Base-by-base conservation (phyloP, 2,888 invertebrate genomes). In the Lycaena phlaeas region DNA sequence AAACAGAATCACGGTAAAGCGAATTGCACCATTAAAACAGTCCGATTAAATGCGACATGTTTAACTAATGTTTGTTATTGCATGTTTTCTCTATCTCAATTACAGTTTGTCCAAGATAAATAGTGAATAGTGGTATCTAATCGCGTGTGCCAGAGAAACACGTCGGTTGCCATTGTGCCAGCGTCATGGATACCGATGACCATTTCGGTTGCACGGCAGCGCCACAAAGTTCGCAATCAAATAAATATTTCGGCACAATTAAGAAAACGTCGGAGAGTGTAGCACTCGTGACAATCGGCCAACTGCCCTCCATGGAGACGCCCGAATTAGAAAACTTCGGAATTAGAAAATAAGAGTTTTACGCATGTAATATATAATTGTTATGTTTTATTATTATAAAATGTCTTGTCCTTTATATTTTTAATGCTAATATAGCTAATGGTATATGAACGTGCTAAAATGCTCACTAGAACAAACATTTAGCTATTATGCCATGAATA, bases 231-330 rank as follows among this genome's bases (percentile, higher is more conserved):
- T 72, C 58, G 79, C 82, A 82, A 84, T 84, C 84, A 84, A 84
- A 84, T 84, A 84, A 84, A 84, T 84, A 84, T 82, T 84, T 84
- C 79, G 84, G 82, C 81, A 84, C 84, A 84, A 84, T 84, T 84
- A 84, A 84, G 82, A 84, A 82, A 82, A 78, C 76, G 76, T 73
- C 76, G 73, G 66, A 75, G 76, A 74, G 77, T 73, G 79, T 78
- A 79, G 78, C 81, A 70, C 78, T 82, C 78, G 79, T 79, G 81
- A 79, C 78, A 76, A 69, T 65, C 71, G 66, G 63, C 61, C 61
- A 61, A 72, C 55, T 54, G 59, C 40, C 44, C 39, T 40, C 62
- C 36, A 54, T 78, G 59, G 81, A 81, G 79, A 50, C 45, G 60
- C 57, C 46, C 48, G 48, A 27, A 27, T 57, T 44, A 56, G 49